These are phyloP conservation scores for Ladona fulva DNA, from an alignment of 1,140 invertebrate species.

Conservation along the genomic window DNA sequence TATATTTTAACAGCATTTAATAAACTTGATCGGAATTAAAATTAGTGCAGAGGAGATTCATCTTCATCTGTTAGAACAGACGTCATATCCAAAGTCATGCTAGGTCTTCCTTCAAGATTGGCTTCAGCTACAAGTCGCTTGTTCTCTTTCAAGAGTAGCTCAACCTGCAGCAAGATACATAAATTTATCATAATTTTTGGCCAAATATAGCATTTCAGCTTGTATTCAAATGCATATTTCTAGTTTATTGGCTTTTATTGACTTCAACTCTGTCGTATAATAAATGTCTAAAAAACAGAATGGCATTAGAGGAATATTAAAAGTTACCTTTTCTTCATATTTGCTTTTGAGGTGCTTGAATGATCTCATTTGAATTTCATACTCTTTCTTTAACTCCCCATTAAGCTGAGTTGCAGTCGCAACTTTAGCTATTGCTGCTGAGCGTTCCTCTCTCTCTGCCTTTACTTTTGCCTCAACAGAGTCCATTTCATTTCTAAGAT, in stretches of 20 bases:
- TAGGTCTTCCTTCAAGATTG: neutral
- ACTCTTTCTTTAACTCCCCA: constrained; percentile 60
- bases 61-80: neutral
- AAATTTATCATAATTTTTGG: no score
- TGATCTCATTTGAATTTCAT: constrained; percentile 59
- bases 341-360: constrained; percentile 45
- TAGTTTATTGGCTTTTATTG: no score
- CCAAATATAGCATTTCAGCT: no score
- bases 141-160: neutral
- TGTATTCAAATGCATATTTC: no score
- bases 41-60: neutral
- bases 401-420: constrained; percentile 42
- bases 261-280: no score
- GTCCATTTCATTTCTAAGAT: constrained; percentile 31
- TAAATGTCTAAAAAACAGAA: no score
- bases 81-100: neutral
- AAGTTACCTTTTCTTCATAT: constrained; percentile 39
- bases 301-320: neutral
- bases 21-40: neutral
- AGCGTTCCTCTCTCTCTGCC: neutral
- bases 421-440: neutral
- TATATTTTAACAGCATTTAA: neutral
- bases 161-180: no score
- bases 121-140: neutral
- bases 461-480: neutral